Evolutionary conservation across 2,888 invertebrate genomes (phyloP), one percentile per base, ranked within the genome.

Genomic region (Nysson spinosus): DNA sequence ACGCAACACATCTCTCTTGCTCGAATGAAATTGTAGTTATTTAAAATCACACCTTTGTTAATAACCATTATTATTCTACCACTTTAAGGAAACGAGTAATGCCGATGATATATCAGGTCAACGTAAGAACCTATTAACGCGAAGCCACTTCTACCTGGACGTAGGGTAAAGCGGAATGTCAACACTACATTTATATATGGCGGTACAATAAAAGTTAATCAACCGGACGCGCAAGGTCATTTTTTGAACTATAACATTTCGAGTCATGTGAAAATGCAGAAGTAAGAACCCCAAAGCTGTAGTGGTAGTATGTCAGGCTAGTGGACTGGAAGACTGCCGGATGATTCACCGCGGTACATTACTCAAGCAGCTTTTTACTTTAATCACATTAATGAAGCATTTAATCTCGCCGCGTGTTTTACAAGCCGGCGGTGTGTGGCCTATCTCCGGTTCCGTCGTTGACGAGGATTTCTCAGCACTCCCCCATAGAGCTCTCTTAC

Each of bases 341-440:
- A 83, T 86, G 86, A 86, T 86, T 86, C 85, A 86, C 78, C 78
- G 78, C 51, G 69, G 68, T 83, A 85, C 86, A 85, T 87, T 87
- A 85, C 83, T 86, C 86, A 84, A 76, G 72, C 85, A 82, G 84
- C 84, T 86, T 87, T 86, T 86, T 86, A 82, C 85, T 85, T 86
- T 85, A 86, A 87, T 86, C 86, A 85, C 85, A 85, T 87, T 86
- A 86, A 86, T 86, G 87, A 86, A 86, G 85, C 86, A 85, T 86
- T 87, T 86, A 86, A 86, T 86, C 86, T 85, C 84, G 63, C 85
- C 78, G 85, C 85, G 82, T 86, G 86, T 86, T 85, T 87, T 86
- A 86, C 86, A 84, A 85, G 85, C 83, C 81, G 81, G 70, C 82
- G 80, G 79, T 85, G 85, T 86, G 86, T 87, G 86, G 85, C 82